These are phyloP conservation scores for Anneissia japonica DNA, from an alignment of 35 echinoderm and acorn worm genomes.

Conservation along the genomic window DNA sequence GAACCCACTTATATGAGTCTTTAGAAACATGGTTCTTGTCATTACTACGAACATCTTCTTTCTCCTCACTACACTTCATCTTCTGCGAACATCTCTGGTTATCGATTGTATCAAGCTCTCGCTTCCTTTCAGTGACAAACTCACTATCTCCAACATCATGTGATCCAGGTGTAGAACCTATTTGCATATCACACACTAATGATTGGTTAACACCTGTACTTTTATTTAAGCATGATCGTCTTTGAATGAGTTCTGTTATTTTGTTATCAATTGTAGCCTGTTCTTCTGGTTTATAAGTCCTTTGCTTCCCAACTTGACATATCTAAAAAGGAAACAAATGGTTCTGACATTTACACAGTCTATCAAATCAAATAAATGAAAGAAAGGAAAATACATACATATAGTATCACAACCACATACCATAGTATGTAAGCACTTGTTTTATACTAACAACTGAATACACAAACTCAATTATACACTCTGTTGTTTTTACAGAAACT, in stretches of 20 bases:
- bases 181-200: background rate
- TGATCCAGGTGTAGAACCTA: background rate
- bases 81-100: background rate
- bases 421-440: background rate
- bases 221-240: background rate
- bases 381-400: background rate
- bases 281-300: slow-evolving; percentile 22
- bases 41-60: background rate
- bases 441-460: background rate
- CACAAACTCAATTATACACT: no score
- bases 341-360: no score
- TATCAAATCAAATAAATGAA: background rate
- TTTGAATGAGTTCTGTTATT: slow-evolving; percentile 12
- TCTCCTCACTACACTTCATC: background rate
- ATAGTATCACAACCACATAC: background rate
- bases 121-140: background rate
- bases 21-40: background rate
- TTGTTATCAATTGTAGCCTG: background rate
- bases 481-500: background rate
- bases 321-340: slow-evolving; percentile 17
- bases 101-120: background rate
- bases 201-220: background rate
- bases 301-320: slow-evolving; percentile 46
- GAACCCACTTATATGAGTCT: slow-evolving; percentile 13
- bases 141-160: no score